Conservation (phyloP, 2,888 invertebrate species). For the Sinohyriopsis cumingii region DNA sequence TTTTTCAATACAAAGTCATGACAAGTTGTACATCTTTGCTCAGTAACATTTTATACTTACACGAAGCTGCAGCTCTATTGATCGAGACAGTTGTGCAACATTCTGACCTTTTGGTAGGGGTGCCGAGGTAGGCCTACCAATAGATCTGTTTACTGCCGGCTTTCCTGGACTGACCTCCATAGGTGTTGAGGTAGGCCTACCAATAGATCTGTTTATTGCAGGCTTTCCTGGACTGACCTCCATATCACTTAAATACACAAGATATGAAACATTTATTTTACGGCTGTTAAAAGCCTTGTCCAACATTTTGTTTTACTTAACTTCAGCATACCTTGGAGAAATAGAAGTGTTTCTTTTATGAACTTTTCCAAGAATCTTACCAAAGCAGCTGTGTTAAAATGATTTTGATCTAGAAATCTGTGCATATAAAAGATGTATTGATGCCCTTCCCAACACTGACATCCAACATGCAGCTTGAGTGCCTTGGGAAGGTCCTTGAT, state of each 20-base stretch:
- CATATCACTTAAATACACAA: constrained; percentile 24
- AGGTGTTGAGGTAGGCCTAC: constrained; percentile 10
- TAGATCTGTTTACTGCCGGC: constrained; percentile 14
- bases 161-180: constrained; percentile 15
- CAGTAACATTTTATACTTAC: constrained; percentile 31
- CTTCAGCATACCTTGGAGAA: too few relatives aligned
- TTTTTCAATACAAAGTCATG: background rate
- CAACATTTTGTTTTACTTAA: background rate
- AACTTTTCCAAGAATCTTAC: too few relatives aligned
- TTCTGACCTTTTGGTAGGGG: constrained; percentile 41
- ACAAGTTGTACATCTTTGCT: constrained; percentile 1
- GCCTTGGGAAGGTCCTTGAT: too few relatives aligned
- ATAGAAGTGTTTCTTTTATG: too few relatives aligned
- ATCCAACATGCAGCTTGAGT: too few relatives aligned
- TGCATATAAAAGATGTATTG: too few relatives aligned
- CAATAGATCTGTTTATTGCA: constrained; percentile 14
- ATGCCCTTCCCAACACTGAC: too few relatives aligned
- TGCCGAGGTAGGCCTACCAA: constrained; percentile 11
- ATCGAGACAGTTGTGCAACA: constrained; percentile 48
- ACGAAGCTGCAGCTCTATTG: constrained; percentile 52
- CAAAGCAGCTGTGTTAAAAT: too few relatives aligned
- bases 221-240: constrained; percentile 17
- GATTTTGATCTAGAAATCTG: too few relatives aligned
- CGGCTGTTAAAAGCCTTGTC: background rate
- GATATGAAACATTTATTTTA: background rate